Base-by-base conservation (phyloP, 1,140 invertebrate genomes). In the Ruditapes philippinarum region DNA sequence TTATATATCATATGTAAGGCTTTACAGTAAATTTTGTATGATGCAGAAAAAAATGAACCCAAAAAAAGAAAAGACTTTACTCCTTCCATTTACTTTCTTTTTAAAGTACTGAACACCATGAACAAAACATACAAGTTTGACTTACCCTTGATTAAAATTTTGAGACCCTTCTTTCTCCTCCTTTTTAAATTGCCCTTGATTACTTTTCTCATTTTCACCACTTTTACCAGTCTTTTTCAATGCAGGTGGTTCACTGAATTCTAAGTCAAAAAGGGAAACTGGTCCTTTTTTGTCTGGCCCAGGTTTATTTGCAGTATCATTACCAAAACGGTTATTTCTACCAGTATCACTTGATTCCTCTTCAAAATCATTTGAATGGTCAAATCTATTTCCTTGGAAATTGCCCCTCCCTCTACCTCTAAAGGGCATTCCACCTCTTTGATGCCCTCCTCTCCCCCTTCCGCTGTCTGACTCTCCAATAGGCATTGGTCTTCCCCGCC, bases 321-420 rank as follows among this genome's bases (percentile, higher is more conserved):
- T 80, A 60, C 54, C 54, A 25, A 57, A 57, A 4, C 19, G 11
- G 9, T 4, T 14, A 3, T 74, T 54, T 65, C 38, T 73, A 7
- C 9, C 36, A 2, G n/a, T 45, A 19, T 33, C 62, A 68, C 62
- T 25, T 22, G 25, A 40, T 42, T 65, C 14, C 17, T 60, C 80
- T 5, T 62, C 40, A 49, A 19, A 31, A 31, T 42, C 28, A 5
- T 25, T 31, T 33, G 25, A 9, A 19, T 51, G 25, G 1, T 51
- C 49, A 86, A 78, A 86, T 78, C 84, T 74, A 38, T 74, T 86
- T 40, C 79, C 79, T 31, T 81, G 79, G 33, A 81, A 81, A 81
- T 65, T 81, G n/a, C 73, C 84, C 5, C 70, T 40, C 19, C 82
- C 81, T 9, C 81, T 45, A 36, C 51, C 51, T 9, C 49, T 78